Conservation (phyloP, 2,797 vertebrate genomes). For the Melanotaenia boesemani region DNA sequence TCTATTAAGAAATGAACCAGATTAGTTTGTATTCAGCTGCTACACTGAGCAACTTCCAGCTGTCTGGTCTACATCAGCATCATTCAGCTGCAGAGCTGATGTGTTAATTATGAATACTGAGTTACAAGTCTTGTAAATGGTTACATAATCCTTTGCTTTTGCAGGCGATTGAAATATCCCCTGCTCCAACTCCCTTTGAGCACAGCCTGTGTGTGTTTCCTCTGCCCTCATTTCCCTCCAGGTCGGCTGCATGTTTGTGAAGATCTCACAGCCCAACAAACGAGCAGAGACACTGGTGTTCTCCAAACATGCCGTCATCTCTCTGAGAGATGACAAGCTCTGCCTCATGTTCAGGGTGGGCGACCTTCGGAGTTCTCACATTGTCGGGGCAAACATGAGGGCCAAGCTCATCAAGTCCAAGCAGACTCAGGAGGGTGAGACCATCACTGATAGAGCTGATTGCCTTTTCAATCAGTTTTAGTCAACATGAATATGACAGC, state of each 20-base stretch:
- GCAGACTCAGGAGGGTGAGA: slow-evolving; percentile 94
- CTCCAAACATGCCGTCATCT: slow-evolving; percentile 95
- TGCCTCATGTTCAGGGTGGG: slow-evolving; percentile 98
- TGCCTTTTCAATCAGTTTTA: neutral
- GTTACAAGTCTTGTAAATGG: neutral
- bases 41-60: neutral
- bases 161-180: neutral
- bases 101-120: slow-evolving; percentile 17
- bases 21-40: slow-evolving; percentile 14
- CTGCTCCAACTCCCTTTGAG: neutral
- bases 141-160: slow-evolving; percentile 1
- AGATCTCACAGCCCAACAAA: slow-evolving; percentile 98
- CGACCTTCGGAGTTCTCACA: slow-evolving; percentile 95
- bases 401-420: slow-evolving; percentile 99
- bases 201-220: neutral
- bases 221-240: slow-evolving; percentile 35
- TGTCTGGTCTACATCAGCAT: slow-evolving; percentile 1
- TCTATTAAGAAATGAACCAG: slow-evolving; percentile 6
- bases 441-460: neutral
- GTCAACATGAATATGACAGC: neutral
- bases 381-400: slow-evolving; percentile 97
- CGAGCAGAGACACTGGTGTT: slow-evolving; percentile 96
- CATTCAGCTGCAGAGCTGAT: neutral
- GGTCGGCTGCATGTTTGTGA: slow-evolving; percentile 98
- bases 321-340: slow-evolving; percentile 91